Conservation (phyloP, 2,797 vertebrate genomes). For the Hippoglossus hippoglossus region DNA sequence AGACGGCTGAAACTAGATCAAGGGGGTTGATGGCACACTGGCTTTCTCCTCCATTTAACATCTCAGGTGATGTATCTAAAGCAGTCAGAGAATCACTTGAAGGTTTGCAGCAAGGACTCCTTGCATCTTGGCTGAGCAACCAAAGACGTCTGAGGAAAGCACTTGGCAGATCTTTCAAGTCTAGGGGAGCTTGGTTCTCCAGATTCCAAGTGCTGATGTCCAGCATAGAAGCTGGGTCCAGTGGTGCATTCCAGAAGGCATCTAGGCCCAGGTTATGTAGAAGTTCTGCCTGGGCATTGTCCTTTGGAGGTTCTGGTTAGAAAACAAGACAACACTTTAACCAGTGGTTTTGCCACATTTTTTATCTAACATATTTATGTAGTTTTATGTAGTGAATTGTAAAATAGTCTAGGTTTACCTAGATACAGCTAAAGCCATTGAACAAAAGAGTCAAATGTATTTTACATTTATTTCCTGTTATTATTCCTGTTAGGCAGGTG, state of each 20-base stretch:
- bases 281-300: constrained; percentile 67
- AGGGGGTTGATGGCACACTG: constrained; percentile 77
- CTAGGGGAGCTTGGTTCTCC: constrained; percentile 55
- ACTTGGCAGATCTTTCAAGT: constrained; percentile 71
- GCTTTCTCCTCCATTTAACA: constrained; percentile 30
- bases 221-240: constrained; percentile 71
- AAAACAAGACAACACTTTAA: constrained; percentile 25
- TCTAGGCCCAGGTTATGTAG: constrained; percentile 72
- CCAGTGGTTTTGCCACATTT: not conserved
- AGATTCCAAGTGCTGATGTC: constrained; percentile 73
- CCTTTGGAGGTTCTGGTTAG: constrained; percentile 63
- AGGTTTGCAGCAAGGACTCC: constrained; percentile 61
- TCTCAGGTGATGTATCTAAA: constrained; percentile 13
- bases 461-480: too few relatives aligned
- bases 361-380: not conserved
- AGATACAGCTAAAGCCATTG: too few relatives aligned
- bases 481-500: not conserved
- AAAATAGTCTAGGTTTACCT: too few relatives aligned
- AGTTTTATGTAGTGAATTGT: too few relatives aligned
- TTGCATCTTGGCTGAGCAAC: constrained; percentile 74
- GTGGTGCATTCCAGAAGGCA: constrained; percentile 50
- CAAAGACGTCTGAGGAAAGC: constrained; percentile 79
- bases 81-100: constrained; percentile 5
- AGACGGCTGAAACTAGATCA: constrained; percentile 86
- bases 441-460: too few relatives aligned